Evolutionary conservation across 2,797 vertebrate genomes (phyloP), one percentile per base, ranked within the genome.

Genomic region (Cynodonichthys magdalenae): DNA sequence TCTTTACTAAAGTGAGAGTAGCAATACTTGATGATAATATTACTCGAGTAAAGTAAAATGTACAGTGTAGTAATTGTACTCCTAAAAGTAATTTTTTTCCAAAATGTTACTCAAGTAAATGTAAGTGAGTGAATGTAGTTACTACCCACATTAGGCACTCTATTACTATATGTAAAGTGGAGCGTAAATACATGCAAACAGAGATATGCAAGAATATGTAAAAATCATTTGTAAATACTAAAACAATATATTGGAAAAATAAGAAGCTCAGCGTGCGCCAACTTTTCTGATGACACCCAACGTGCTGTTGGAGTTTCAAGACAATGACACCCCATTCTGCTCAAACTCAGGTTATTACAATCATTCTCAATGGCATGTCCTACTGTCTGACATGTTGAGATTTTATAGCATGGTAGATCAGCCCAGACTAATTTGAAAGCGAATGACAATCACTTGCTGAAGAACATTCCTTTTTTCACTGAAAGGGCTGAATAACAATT

Each of bases 341-440:
- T 78, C 70, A 77, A 80, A 74, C 72, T 83, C 72, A 69, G 63
- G 75, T 69, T 69, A 77, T 82, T 81, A 81, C 79, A 67, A 59
- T 86, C 74, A 78, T 54, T 66, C 73, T 80, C 79, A 81, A 85
- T 62, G 75, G 69, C 67, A 56, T 77, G 75, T 79, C 79, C 82
- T 79, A 82, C 81, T 79, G 75, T 86, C 79, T 75, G 27, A 54
- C 75, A 67, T 79, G 82, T 82, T 74, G 63, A 75, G 67, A 66
- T 86, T 80, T 77, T 58, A 74, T 77, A 72, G 82, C 79, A 79
- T 52, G 66, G 75, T 74, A 83, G 74, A 80, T 87, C 85, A 82
- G 80, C 74, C 72, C 69, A 79, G 81, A 81, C 82, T 84, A 81
- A 85, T 85, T 82, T 85, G 72, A 86, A 87, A 81, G 60, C 66